Conservation (phyloP, 2,113 vertebrate species). For the Semnornis frantzii region DNA sequence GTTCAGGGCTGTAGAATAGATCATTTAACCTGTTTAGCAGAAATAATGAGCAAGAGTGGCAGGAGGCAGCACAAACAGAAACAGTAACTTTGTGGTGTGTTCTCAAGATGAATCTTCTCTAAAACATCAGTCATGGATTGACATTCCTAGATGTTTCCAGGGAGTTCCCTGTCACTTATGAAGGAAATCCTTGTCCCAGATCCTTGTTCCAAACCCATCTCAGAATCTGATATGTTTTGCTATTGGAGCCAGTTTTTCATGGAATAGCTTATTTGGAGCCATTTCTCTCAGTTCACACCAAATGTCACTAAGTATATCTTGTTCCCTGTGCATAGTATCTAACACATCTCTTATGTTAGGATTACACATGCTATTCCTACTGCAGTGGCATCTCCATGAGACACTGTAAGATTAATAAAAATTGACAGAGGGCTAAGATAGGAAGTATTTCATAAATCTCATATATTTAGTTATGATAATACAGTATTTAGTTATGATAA, state of each 20-base stretch:
- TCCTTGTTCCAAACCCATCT: not conserved
- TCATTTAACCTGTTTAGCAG: not conserved
- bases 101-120: not conserved
- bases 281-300: not conserved
- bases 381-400: not conserved
- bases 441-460: not conserved
- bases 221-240: not conserved
- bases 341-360: not conserved
- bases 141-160: not conserved
- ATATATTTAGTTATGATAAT: not conserved
- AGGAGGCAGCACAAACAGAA: not conserved
- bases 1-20: too few species aligned
- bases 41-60: not conserved
- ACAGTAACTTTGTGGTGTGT: fast-evolving
- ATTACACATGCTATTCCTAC: not conserved
- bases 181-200: not conserved
- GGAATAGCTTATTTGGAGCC: not conserved
- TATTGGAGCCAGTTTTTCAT: not conserved
- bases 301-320: not conserved
- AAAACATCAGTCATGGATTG: not conserved
- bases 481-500: not conserved
- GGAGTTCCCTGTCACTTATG: not conserved
- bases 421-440: not conserved
- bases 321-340: not conserved
- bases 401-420: not conserved